Conservation (phyloP, 2,797 vertebrate species). For the Loriculus beryllinus region DNA sequence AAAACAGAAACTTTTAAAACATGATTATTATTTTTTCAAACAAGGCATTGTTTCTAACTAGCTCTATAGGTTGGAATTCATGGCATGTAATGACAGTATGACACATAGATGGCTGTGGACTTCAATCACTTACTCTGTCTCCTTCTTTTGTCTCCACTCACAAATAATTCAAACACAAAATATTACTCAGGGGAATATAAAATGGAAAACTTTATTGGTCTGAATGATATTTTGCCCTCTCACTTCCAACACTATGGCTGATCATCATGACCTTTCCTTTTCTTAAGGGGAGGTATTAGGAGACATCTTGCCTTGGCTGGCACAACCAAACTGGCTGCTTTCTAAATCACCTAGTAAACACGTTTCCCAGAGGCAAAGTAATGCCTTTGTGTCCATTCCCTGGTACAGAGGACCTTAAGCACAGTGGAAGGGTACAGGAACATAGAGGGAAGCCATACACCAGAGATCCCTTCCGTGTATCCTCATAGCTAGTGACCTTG, state of each 20-base stretch:
- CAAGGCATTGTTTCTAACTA: not conserved
- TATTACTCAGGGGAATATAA: not conserved
- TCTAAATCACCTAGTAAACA: not conserved
- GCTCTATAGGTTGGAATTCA: not conserved
- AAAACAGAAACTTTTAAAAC: not conserved
- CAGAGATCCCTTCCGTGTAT: not conserved
- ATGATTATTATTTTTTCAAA: not conserved
- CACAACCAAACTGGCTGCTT: not conserved
- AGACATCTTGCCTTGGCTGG: not conserved
- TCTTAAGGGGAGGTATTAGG: not conserved
- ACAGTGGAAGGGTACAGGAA: not conserved
- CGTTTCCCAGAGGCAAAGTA: not conserved
- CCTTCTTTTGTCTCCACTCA: not conserved
- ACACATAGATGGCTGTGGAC: not conserved
- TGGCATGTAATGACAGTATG: not conserved
- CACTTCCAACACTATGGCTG: not conserved
- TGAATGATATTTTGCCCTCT: not conserved
- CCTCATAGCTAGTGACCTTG: not conserved
- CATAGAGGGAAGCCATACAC: not conserved
- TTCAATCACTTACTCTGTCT: not conserved
- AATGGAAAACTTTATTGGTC: not conserved
- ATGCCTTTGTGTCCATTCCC: not conserved
- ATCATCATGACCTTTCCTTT: not conserved
- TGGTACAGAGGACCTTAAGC: not conserved
- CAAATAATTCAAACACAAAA: not conserved